Evolutionary conservation across 2,113 vertebrate genomes (phyloP).

Genomic region (Eulemur rufifrons): DNA sequence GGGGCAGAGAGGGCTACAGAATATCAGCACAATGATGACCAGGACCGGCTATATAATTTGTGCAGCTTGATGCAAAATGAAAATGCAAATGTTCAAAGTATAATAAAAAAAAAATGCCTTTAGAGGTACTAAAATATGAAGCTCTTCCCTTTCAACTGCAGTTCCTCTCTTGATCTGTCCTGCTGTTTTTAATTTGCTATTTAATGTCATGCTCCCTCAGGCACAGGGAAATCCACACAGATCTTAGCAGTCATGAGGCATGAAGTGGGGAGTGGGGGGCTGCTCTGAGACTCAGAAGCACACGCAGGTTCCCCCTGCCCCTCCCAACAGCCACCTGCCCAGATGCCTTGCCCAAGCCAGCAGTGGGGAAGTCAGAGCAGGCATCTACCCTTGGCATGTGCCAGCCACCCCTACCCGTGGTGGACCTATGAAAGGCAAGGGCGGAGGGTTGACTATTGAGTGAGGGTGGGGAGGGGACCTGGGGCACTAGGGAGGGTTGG

Average conservation of each 20-base stretch:
- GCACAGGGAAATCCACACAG: background rate
- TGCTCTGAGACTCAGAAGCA: background rate
- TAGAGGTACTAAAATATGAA: background rate
- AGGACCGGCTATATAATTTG: accelerated
- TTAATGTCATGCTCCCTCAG: background rate
- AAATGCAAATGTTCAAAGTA: background rate
- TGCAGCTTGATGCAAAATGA: background rate
- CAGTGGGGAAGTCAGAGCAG: background rate
- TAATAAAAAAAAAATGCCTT: background rate
- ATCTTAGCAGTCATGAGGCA: background rate
- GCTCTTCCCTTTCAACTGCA: background rate
- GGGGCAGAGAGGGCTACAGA: background rate
- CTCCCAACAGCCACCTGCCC: background rate
- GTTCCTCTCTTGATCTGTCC: background rate
- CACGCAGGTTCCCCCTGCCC: background rate
- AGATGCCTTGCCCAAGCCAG: background rate
- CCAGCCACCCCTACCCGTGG: accelerated
- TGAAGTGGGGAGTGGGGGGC: background rate
- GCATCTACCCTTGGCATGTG: background rate
- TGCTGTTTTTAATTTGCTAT: constrained; percentile 17
- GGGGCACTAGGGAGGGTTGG: background rate
- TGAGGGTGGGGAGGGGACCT: background rate
- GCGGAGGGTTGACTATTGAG: background rate
- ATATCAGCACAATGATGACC: background rate
- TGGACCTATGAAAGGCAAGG: background rate